Conservation (phyloP, 2,888 invertebrate genomes). For the Volucella inflata region DNA sequence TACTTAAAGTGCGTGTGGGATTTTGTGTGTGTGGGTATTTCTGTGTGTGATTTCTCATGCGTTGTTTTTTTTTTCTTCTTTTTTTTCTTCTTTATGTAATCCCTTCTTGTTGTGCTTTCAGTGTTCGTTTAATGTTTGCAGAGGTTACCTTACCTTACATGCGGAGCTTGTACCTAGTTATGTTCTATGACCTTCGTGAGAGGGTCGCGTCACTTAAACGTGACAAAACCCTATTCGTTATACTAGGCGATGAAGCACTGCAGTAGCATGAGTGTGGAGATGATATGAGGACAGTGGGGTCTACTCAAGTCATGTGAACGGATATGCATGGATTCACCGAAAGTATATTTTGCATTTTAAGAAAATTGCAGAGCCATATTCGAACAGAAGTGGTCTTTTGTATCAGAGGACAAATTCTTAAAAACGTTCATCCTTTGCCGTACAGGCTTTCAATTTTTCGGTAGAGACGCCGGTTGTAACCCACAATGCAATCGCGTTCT, state of each 20-base stretch:
- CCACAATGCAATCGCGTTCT: too few relatives aligned
- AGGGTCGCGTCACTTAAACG: constrained; percentile 51
- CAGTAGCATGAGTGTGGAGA: not conserved
- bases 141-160: constrained; percentile 1
- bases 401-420: too few relatives aligned
- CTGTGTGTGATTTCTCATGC: constrained; percentile 42
- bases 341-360: not conserved
- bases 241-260: not conserved
- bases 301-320: too few relatives aligned
- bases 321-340: too few relatives aligned
- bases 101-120: constrained; percentile 2
- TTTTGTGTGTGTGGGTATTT: not conserved
- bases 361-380: too few relatives aligned
- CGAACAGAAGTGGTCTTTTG: too few relatives aligned
- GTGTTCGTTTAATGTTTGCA: not conserved
- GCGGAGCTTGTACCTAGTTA: constrained; percentile 15
- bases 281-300: not conserved
- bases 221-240: constrained; percentile 63
- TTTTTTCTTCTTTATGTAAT: too few relatives aligned
- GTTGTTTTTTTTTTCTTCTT: too few relatives aligned
- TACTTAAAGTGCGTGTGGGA: not conserved
- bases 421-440: too few relatives aligned
- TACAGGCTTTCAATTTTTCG: too few relatives aligned
- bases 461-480: too few relatives aligned
- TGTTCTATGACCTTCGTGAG: constrained; percentile 59